A percentile compares a stretch with the other conserved stretches of the same genome.
Conservation (phyloP, 2,797 vertebrate genomes). For the Lemur catta region DNA sequence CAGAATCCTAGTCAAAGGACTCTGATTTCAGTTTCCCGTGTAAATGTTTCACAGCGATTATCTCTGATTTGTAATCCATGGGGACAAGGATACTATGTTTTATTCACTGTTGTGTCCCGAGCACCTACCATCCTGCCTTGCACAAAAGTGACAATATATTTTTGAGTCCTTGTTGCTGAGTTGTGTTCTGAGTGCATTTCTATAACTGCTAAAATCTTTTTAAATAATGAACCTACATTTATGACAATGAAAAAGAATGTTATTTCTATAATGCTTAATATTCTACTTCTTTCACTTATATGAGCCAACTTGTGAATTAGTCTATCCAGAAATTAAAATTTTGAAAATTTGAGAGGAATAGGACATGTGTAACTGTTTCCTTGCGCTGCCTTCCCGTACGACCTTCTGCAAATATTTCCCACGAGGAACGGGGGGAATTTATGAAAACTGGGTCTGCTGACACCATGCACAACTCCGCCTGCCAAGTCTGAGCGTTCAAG, state of each 20-base stretch:
- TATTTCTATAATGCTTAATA: neutral
- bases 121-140: neutral
- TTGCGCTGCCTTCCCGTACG: neutral
- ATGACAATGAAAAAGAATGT: neutral
- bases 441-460: neutral
- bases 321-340: neutral
- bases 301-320: neutral
- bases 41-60: neutral
- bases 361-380: neutral
- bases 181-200: neutral
- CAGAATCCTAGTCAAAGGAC: neutral
- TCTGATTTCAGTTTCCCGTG: neutral
- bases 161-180: neutral
- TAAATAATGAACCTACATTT: neutral
- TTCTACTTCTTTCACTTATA: neutral
- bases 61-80: neutral
- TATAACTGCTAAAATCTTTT: neutral
- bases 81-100: neutral
- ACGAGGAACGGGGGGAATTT: neutral
- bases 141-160: neutral
- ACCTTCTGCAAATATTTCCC: neutral
- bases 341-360: neutral
- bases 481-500: neutral
- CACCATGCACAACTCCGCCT: neutral
- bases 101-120: neutral